Conservation (phyloP, 2,888 invertebrate genomes). For the Rhogogaster chlorosoma region DNA sequence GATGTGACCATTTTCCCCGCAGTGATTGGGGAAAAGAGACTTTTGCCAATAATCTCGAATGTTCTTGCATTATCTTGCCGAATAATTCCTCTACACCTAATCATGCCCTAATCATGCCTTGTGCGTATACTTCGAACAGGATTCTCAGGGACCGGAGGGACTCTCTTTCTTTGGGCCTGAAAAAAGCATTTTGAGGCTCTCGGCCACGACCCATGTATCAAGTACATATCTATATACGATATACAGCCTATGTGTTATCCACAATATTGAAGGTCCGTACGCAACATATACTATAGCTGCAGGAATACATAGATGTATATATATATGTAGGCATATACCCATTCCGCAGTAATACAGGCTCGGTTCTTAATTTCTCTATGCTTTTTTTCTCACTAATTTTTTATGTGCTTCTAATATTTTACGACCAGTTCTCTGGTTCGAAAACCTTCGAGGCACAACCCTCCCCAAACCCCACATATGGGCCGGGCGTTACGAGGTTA, state of each 20-base stretch:
- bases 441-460: constrained; percentile 46
- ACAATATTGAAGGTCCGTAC: background rate
- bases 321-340: background rate
- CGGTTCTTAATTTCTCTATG: constrained; percentile 32
- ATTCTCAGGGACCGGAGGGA: background rate
- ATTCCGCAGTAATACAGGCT: constrained; percentile 15
- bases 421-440: constrained; percentile 43
- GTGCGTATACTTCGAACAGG: background rate
- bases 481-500: constrained; percentile 3
- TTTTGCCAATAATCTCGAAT: constrained; percentile 1
- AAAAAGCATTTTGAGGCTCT: background rate
- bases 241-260: background rate
- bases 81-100: background rate
- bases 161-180: background rate
- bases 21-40: background rate
- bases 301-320: background rate
- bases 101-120: background rate
- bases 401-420: constrained; percentile 47
- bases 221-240: background rate
- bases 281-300: background rate
- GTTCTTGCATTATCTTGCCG: background rate
- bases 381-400: constrained; percentile 45
- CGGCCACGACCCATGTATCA: background rate
- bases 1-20: background rate
- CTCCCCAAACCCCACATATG: constrained; percentile 34